Evolutionary conservation across 1,140 invertebrate species (phyloP).

Genomic region (Drosophila sp.): DNA sequence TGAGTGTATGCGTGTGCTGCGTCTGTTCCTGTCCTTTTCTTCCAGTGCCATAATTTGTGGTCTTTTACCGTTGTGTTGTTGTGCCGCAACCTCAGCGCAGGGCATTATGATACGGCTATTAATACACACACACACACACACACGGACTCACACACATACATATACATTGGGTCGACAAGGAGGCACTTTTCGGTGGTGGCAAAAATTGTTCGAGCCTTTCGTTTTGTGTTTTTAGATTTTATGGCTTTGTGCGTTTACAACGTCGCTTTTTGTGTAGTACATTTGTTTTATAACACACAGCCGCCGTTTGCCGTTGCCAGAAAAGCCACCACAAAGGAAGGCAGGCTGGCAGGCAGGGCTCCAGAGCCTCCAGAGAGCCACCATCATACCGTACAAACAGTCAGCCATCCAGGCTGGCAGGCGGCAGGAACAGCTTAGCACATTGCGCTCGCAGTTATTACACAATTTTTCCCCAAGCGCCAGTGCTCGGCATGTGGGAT

Average conservation of each 20-base stretch:
- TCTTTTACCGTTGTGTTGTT: slow-evolving; percentile 62
- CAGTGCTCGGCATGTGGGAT: slow-evolving; percentile 53
- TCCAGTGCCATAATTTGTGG: slow-evolving; percentile 71
- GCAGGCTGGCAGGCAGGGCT: slow-evolving; percentile 16
- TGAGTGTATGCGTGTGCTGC: slow-evolving; percentile 24
- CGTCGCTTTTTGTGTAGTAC: slow-evolving; percentile 73
- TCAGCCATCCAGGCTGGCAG: slow-evolving; percentile 8
- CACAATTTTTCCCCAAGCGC: slow-evolving; percentile 77
- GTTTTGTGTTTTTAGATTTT: slow-evolving; percentile 80
- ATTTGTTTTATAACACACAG: slow-evolving; percentile 77
- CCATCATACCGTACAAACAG: slow-evolving; percentile 21
- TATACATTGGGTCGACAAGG: slow-evolving; percentile 13
- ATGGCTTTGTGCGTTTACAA: slow-evolving; percentile 79
- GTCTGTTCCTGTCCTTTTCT: slow-evolving; percentile 16
- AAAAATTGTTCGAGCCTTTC: slow-evolving; percentile 72
- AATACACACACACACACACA: slow-evolving; percentile 49
- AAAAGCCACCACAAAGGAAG: slow-evolving; percentile 41
- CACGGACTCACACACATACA: background rate
- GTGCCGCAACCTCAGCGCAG: slow-evolving; percentile 59
- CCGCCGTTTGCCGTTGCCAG: slow-evolving; percentile 8
- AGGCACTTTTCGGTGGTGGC: slow-evolving; percentile 70
- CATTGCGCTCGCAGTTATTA: slow-evolving; percentile 77
- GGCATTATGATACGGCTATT: slow-evolving; percentile 66
- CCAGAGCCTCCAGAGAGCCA: slow-evolving; percentile 36
- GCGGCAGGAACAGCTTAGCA: slow-evolving; percentile 68